Conservation (phyloP, 2,888 invertebrate species). For the Caenorhabditis sp. region DNA sequence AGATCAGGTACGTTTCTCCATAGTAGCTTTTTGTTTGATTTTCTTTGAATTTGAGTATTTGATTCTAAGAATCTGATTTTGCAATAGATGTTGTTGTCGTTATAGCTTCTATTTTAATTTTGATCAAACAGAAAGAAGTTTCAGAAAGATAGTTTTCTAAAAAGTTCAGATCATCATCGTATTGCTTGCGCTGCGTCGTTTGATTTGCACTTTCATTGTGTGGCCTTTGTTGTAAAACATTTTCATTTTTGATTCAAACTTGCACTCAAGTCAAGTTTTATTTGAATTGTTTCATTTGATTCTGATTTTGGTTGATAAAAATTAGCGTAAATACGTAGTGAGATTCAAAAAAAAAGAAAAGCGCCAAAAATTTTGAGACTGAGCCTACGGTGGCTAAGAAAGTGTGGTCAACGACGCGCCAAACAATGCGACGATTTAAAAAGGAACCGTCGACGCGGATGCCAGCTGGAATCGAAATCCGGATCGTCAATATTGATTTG, state of each 20-base stretch:
- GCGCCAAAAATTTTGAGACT: conserved; percentile 64
- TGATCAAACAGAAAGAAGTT: background rate
- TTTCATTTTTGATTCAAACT: conserved; percentile 5
- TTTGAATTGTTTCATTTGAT: conserved; percentile 23
- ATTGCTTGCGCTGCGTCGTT: conserved; percentile 63
- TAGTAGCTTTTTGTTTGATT: conserved; percentile 3
- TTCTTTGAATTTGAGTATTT: background rate
- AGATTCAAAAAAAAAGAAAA: background rate
- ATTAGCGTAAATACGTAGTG: background rate
- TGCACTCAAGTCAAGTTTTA: too few species aligned
- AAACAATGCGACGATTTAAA: conserved; percentile 78
- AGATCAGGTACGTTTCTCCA: conserved; percentile 74
- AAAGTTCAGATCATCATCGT: conserved; percentile 26
- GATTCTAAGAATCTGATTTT: conserved; percentile 1
- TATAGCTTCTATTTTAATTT: background rate
- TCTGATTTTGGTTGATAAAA: background rate
- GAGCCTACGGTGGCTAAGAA: conserved; percentile 81
- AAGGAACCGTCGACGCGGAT: conserved; percentile 67
- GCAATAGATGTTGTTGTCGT: background rate
- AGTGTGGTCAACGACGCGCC: conserved; percentile 80
- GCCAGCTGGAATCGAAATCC: conserved; percentile 66
- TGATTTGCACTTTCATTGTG: conserved; percentile 41
- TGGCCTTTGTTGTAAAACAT: conserved; percentile 47
- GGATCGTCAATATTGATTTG: conserved; percentile 71
- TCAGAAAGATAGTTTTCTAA: background rate